These are phyloP conservation scores for Drosophila algonquin DNA, from an alignment of 2,888 invertebrate genomes.

Conservation along the genomic window DNA sequence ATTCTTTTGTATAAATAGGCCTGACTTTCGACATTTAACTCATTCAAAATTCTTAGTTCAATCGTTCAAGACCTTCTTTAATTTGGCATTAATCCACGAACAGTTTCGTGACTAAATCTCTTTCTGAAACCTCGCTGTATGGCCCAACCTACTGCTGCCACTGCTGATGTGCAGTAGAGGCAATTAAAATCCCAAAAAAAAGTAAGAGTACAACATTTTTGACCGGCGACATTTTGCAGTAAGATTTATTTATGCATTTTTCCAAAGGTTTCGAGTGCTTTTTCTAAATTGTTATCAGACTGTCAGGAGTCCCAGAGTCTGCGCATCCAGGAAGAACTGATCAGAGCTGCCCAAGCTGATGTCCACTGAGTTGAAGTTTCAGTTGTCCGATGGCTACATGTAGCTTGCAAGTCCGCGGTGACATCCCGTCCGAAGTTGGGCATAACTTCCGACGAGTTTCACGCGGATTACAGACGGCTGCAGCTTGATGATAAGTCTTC, in stretches of 20 bases:
- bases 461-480: neutral
- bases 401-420: neutral
- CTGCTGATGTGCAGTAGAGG: neutral
- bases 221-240: no score
- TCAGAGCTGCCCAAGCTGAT: no score
- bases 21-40: neutral
- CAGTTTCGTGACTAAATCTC: no score
- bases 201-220: neutral
- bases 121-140: no score
- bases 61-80: neutral
- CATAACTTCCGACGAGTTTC: neutral
- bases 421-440: neutral
- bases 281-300: no score
- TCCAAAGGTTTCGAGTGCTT: neutral
- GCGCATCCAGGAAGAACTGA: no score
- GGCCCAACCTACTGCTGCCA: no score
- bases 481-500: no score
- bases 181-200: neutral
- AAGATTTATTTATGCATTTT: neutral
- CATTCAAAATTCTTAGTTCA: neutral
- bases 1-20: neutral
- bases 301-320: no score
- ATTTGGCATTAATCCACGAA: neutral
- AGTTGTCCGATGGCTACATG: neutral
- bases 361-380: no score